Base-by-base conservation (phyloP, 1,140 invertebrate genomes). In the Sinella curviseta region DNA sequence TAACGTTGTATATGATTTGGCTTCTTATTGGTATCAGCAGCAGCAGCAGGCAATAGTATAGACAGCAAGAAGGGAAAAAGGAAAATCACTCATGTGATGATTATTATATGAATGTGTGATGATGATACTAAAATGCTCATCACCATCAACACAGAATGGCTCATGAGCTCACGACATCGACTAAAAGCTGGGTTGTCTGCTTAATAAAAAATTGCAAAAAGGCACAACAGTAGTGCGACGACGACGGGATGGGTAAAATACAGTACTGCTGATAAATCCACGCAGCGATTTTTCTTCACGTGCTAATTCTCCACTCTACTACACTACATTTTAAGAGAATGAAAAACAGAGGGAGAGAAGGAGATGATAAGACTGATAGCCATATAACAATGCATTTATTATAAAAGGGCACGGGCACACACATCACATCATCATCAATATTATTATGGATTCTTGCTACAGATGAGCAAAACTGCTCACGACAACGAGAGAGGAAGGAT, bases 391-490 rank as follows among this genome's bases (percentile, higher is more conserved):
- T 48, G 39, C 39, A 48, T 12, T 20, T 20, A 48, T 48, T 48
- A 48, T 48, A 48, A 48, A 48, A 48, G 39, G 39, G 39, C 39
- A 48, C 39, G 39, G 39, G 39, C 39, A 33, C 26, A 70, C 31
- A 70, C 65, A 70, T 33, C 31, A 33, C 26, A 70, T 70, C 31
- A 31, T 33, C 14, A 31, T 3, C 65, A 14, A 17, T 33, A 70
- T 17, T 65, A 65, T 65, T 65, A 65, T 65, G 4, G 57, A 65
- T 70, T 70, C 65, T 70, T 70, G n/a, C n/a, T n/a, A 8, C 26
- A 33, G 12, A 70, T 70, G 65, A 33, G 26, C 24, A 70, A 70
- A 60, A 70, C 65, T 4, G 31, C 65, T 70, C 65, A 70, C 65
- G 65, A 70, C 65, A 70, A 60, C 39, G 39, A 48, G 20, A 8